Percentiles rank a stretch among this genome's conserved stretches.
These are phyloP conservation scores for Erythrolamprus reginae DNA, from an alignment of 2,113 vertebrate species.

Conservation along the genomic window DNA sequence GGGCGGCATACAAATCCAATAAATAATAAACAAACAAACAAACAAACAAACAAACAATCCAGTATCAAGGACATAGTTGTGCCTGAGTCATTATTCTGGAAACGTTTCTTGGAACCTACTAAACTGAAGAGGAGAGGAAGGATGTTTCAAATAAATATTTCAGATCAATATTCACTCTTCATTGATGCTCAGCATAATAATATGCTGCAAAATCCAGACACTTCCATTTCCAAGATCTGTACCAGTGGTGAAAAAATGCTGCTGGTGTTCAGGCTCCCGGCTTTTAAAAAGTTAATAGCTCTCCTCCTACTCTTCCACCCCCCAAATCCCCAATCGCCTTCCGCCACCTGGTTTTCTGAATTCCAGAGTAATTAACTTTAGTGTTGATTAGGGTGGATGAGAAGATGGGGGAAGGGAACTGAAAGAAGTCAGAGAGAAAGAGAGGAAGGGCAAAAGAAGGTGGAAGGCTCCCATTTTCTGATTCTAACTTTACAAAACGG, in stretches of 20 bases:
- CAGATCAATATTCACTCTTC: neutral
- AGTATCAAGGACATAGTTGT: neutral
- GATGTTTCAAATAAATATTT: neutral
- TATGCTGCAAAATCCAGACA: neutral
- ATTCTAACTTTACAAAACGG: neutral
- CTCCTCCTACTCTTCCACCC: neutral
- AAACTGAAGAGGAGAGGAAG: neutral
- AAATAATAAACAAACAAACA: no score
- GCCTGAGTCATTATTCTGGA: neutral
- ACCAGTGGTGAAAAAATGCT: neutral
- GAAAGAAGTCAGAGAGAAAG: neutral
- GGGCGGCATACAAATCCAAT: no score
- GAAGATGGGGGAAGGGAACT: neutral
- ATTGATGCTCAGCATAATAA: neutral
- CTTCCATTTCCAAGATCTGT: neutral
- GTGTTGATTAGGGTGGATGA: neutral
- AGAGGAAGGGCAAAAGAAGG: neutral
- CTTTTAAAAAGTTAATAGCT: neutral
- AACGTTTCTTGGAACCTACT: neutral
- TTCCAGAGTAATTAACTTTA: constrained; percentile 27
- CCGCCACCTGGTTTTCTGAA: constrained; percentile 13
- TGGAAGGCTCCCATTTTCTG: neutral
- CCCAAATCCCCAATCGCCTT: neutral
- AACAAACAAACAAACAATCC: neutral
- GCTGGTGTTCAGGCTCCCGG: neutral